A percentile compares a stretch with the other conserved stretches of the same genome.
Conservation (phyloP, 2,888 invertebrate species). For the Clostera curtula region DNA sequence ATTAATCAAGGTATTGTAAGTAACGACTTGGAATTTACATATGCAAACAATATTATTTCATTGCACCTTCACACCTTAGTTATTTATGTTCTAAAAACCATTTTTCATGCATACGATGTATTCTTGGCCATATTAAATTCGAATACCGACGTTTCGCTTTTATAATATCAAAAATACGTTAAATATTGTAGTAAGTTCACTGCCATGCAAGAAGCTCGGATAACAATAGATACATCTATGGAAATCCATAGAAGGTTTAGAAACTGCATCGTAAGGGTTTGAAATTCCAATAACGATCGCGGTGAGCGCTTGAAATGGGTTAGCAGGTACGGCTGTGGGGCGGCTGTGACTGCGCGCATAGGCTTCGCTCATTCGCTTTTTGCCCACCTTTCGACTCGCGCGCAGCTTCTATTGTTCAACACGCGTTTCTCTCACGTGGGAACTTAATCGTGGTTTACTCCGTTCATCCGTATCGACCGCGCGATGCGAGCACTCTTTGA, state of each 20-base stretch:
- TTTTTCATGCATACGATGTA: too few relatives aligned
- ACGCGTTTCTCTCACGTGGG: constrained; percentile 69
- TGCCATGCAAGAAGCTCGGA: too few relatives aligned
- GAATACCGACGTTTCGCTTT: too few relatives aligned
- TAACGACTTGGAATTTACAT: too few relatives aligned
- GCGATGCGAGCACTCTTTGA: constrained; percentile 30
- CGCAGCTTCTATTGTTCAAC: constrained; percentile 61
- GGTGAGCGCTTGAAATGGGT: constrained; percentile 53
- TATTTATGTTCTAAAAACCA: too few relatives aligned
- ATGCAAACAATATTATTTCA: too few relatives aligned
- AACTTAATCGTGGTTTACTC: constrained; percentile 62
- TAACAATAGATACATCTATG: too few relatives aligned
- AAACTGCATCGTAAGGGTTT: constrained; percentile 16
- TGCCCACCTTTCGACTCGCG: constrained; percentile 72
- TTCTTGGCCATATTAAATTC: too few relatives aligned
- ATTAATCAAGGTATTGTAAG: too few relatives aligned
- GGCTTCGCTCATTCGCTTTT: constrained; percentile 65
- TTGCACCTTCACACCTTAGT: too few relatives aligned
- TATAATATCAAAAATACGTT: too few relatives aligned
- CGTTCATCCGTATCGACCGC: constrained; percentile 46
- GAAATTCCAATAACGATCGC: constrained; percentile 30
- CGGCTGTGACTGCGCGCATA: constrained; percentile 29
- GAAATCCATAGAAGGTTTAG: constrained; percentile 5
- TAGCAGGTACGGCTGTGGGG: constrained; percentile 49
- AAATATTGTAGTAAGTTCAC: too few relatives aligned